These are phyloP conservation scores for Esperia sulphurella DNA, from an alignment of 2,888 invertebrate genomes.

Conservation along the genomic window DNA sequence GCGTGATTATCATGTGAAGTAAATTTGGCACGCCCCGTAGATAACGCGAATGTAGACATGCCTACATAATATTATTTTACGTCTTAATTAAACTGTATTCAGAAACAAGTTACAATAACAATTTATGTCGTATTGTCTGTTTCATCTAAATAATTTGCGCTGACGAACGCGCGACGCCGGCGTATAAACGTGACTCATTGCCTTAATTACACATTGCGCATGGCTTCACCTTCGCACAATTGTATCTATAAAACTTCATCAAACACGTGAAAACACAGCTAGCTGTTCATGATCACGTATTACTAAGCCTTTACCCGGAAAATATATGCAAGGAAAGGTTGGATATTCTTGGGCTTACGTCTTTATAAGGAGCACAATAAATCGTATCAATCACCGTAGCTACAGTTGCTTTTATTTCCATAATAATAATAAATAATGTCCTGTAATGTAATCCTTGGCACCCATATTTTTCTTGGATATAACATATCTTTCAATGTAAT, in stretches of 20 bases:
- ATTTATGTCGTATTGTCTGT: slow-evolving; percentile 34
- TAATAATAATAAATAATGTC: too few species aligned
- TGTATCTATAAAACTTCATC: slow-evolving; percentile 3
- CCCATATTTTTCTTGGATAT: too few species aligned
- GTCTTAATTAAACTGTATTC: slow-evolving; percentile 11
- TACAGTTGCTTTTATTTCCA: too few species aligned
- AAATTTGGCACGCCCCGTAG: background rate
- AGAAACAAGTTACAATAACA: slow-evolving; percentile 14
- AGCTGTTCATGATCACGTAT: background rate
- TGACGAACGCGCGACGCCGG: slow-evolving; percentile 23
- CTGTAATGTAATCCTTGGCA: too few species aligned
- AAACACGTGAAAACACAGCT: slow-evolving; percentile 4
- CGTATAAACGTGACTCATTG: slow-evolving; percentile 44
- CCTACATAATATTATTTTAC: slow-evolving; percentile 2
- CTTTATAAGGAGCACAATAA: too few species aligned
- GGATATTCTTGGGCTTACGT: too few species aligned
- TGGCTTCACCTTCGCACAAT: slow-evolving; percentile 6
- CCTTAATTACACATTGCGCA: slow-evolving; percentile 35
- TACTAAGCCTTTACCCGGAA: too few species aligned
- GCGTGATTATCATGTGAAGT: background rate
- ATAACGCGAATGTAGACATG: background rate
- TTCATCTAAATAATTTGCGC: slow-evolving; percentile 29
- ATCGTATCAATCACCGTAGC: too few species aligned
- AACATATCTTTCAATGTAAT: too few species aligned
- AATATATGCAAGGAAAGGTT: too few species aligned